Evolutionary conservation across 2,113 vertebrate species (phyloP).

Genomic region (Lepisosteus osseus): DNA sequence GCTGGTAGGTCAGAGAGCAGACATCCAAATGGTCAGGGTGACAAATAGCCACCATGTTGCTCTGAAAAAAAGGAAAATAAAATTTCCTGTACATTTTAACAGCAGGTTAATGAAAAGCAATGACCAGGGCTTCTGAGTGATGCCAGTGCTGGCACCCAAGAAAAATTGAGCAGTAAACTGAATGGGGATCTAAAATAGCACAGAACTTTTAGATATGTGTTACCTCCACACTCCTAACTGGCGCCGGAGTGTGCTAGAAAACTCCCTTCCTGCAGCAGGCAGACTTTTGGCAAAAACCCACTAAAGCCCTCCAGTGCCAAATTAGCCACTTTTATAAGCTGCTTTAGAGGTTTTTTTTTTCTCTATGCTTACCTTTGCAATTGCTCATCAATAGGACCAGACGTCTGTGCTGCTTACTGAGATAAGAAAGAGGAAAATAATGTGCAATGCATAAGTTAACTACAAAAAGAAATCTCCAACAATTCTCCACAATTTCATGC

Average conservation of each 20-base stretch:
- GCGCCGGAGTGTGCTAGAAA: neutral
- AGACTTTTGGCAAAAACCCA: neutral
- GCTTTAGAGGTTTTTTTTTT: neutral
- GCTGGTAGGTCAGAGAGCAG: no score
- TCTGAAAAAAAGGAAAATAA: neutral
- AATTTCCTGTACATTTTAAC: neutral
- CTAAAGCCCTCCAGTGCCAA: neutral
- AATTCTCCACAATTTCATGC: no score
- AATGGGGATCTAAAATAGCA: no score
- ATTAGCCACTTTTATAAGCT: slow-evolving; percentile 7
- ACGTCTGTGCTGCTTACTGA: no score
- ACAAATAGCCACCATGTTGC: no score
- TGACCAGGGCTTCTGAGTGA: neutral
- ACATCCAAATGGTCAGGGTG: no score
- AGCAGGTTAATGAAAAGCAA: neutral
- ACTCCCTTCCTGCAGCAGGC: neutral
- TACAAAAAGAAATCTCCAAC: no score
- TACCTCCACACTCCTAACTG: slow-evolving; percentile 5
- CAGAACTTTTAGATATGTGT: slow-evolving; percentile 1
- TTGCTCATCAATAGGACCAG: no score
- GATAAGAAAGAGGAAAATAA: no score
- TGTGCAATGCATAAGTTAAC: no score
- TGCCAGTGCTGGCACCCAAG: neutral
- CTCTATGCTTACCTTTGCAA: neutral
- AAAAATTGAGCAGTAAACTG: neutral